Conservation (phyloP, 2,888 invertebrate genomes). For the Nasonia oneida region DNA sequence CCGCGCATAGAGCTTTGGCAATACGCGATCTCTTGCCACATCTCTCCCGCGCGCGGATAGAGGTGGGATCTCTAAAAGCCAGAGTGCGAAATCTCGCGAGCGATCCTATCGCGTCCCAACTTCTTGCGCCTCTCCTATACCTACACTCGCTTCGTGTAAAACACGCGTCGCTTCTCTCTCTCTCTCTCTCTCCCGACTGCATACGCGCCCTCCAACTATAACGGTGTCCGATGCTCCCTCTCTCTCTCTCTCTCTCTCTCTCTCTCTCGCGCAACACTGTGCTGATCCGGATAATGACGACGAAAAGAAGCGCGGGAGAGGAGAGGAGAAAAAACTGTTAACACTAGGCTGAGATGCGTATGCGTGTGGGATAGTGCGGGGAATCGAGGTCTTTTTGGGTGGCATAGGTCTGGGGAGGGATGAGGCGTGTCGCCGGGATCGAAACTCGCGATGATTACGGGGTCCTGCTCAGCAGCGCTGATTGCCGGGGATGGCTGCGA, state of each 20-base stretch:
- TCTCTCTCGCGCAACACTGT: background rate
- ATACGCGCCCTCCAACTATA: conserved; percentile 23
- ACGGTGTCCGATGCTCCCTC: conserved; percentile 50
- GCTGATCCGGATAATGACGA: background rate
- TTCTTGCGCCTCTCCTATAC: background rate
- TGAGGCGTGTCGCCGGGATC: background rate
- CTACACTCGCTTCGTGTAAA: conserved; percentile 38
- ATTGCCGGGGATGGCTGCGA: background rate
- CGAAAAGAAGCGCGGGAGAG: no score
- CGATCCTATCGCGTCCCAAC: conserved; percentile 40
- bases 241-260: no score
- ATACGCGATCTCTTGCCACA: background rate
- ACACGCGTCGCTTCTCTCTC: conserved; percentile 46
- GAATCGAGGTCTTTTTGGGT: background rate
- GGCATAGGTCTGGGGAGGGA: background rate
- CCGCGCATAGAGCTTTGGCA: background rate
- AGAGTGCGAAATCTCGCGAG: conserved; percentile 58
- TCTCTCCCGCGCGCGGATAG: background rate
- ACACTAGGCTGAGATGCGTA: conserved; percentile 15
- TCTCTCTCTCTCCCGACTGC: background rate
- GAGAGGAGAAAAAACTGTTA: conserved; percentile 51
- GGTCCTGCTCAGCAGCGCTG: background rate
- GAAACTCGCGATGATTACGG: conserved; percentile 31
- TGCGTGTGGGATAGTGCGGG: background rate
- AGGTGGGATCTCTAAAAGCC: background rate